Evolutionary conservation across 2,888 invertebrate species (phyloP), one percentile per base, ranked within the genome.

Genomic region (Volucella zonaria): DNA sequence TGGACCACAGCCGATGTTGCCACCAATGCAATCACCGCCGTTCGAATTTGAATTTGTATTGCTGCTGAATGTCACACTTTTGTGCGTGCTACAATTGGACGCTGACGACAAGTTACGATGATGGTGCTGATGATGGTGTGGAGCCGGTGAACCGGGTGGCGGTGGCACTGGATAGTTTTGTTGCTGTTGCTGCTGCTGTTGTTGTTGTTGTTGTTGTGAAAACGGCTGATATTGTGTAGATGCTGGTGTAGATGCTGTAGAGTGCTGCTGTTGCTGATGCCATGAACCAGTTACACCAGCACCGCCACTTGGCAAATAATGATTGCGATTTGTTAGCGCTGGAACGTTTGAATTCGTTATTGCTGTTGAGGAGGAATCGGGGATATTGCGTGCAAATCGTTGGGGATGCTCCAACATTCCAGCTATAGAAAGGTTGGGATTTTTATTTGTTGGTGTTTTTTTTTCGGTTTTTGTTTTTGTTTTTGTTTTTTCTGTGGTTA

Each of bases 371-470:
- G 90, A 91, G 91, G 91, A 90, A 89, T 95, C 95, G 90, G 93
- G 93, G 93, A 95, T 95, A 93, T 94, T 94, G 92, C 95, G 95
- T 92, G 94, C 93, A 91, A 95, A 95, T 93, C 95, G 94, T 93
- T 91, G 91, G 89, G 91, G 91, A 90, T 91, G 91, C 90, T 92
- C 92, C 91, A 92, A 92, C 92, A 92, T 92, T 92, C 91, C 91
- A 90, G 87, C 88, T 73, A 81, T 47, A 68, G 73, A 85, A 47
- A 68, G 64, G 76, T 70, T 77, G 54, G 54, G 56, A 31, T 4
- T 31, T 31, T 31, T 31, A 31, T 31, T 31, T 31, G 18, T 23
- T 23, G 61, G 58, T 45, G 47, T 40, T 49, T 66, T 49, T 14
- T 51, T 45, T 66, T 73, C 71, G 38, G 43, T 64, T n/a, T 49